Conservation (phyloP, 2,797 vertebrate genomes). For the Fringilla coelebs region DNA sequence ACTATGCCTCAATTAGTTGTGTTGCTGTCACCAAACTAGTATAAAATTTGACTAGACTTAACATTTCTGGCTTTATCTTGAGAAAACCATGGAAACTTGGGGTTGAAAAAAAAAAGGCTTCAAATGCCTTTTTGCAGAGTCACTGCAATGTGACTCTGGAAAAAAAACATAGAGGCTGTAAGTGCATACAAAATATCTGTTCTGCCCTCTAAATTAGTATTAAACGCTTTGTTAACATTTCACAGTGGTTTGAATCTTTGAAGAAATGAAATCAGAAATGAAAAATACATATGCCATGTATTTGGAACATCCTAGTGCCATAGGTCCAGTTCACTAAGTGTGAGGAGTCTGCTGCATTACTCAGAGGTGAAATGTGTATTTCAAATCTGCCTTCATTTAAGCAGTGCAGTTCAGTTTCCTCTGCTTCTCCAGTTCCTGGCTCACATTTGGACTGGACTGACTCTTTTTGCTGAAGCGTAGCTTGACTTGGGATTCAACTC, state of each 20-base stretch:
- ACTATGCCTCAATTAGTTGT: slow-evolving; percentile 16
- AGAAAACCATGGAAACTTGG: neutral
- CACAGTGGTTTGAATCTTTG: neutral
- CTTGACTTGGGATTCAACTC: neutral
- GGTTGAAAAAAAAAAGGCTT: neutral
- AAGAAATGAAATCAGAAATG: neutral
- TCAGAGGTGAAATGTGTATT: neutral
- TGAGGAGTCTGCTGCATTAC: neutral
- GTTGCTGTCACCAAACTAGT: slow-evolving; percentile 31
- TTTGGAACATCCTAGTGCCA: neutral
- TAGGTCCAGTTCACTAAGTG: neutral
- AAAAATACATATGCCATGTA: neutral
- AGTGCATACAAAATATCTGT: neutral
- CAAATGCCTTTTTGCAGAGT: too few species aligned
- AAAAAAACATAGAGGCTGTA: neutral
- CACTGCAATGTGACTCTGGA: neutral
- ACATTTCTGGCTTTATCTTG: slow-evolving; percentile 27
- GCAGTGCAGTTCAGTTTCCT: neutral
- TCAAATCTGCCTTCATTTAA: neutral
- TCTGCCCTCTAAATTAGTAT: neutral
- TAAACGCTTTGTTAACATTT: neutral
- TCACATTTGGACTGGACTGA: neutral
- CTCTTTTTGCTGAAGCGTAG: neutral
- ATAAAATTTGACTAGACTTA: slow-evolving; percentile 15
- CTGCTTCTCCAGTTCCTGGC: neutral